Base-by-base conservation (phyloP, 2,797 vertebrate genomes). In the Pantherophis vulpinus region DNA sequence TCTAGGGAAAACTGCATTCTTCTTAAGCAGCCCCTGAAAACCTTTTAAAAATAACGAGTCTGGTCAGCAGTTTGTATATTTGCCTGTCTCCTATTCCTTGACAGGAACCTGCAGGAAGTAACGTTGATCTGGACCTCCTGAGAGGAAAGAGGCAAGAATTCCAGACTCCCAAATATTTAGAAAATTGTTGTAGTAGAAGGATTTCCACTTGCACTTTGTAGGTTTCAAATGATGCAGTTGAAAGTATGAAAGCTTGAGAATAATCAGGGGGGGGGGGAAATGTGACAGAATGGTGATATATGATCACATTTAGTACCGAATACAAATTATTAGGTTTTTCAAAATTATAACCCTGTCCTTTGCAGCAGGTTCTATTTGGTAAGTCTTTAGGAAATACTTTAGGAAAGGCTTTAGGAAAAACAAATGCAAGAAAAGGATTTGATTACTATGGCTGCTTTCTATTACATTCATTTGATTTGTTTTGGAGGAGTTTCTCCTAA, bases 1-100 rank as follows among this genome's bases (percentile, higher is more conserved):
- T 92, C 93, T 93, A 86, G 90, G 90, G 95, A 96, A 95, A 96
- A 97, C 12, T 97, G 94, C 97, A 97, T 8, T n/a, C 56, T 61
- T 55, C 54, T 47, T 27, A 56, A 3, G 47, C 4, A 14, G 47
- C 70, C 54, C 27, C 14, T 60, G n/a, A 56, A 83, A 79, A 14
- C 10, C 86, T 47, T 63, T 58, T 14, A 27, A 90, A 90, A 87
- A 42, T 25, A 23, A 91, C 54, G 12, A 60, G 20, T 60, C 25
- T 51, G 74, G n/a, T 51, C 83, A 74, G n/a, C 25, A 47, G 59
- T 58, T 70, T 87, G 66, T 56, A 93, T 54, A 70, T 51, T 61
- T 59, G 18, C n/a, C 23, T 23, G 32, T 47, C 13, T 10, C 60
- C 66, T 25, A 32, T 42, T 1, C 25, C 55, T 14, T 37, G 55